Evolutionary conservation across 2,888 invertebrate species (phyloP).

Genomic region (Marronus borbonicus): DNA sequence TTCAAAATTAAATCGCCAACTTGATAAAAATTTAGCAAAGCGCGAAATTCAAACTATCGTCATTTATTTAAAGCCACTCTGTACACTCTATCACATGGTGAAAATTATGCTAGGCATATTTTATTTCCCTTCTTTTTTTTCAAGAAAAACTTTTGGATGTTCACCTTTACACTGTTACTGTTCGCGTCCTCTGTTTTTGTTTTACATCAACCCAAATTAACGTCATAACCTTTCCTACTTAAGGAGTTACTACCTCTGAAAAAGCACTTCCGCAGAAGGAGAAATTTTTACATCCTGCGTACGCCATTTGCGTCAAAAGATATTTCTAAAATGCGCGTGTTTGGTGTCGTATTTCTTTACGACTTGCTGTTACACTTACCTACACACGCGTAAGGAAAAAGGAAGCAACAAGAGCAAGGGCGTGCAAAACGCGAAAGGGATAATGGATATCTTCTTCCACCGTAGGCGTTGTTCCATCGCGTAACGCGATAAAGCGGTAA

Average conservation of each 20-base stretch:
- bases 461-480: slow-evolving; percentile 4
- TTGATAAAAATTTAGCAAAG: too few species aligned
- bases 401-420: neutral
- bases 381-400: neutral
- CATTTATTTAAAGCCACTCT: too few species aligned
- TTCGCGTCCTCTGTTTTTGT: too few species aligned
- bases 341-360: neutral
- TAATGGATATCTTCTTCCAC: neutral
- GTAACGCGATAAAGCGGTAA: slow-evolving; percentile 29
- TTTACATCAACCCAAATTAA: neutral
- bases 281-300: neutral
- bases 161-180: too few species aligned
- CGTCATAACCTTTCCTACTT: neutral
- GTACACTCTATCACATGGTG: too few species aligned
- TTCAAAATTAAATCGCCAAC: too few species aligned
- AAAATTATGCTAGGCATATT: too few species aligned
- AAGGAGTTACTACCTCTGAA: neutral
- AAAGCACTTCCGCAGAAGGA: neutral
- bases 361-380: neutral
- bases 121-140: too few species aligned
- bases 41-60: too few species aligned
- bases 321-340: too few species aligned
- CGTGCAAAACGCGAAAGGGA: slow-evolving; percentile 12
- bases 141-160: too few species aligned
- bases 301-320: neutral